Percentiles rank a stretch among this genome's conserved stretches.
These are phyloP conservation scores for Serrognathus titanus DNA, from an alignment of 2,888 invertebrate species.

Conservation along the genomic window DNA sequence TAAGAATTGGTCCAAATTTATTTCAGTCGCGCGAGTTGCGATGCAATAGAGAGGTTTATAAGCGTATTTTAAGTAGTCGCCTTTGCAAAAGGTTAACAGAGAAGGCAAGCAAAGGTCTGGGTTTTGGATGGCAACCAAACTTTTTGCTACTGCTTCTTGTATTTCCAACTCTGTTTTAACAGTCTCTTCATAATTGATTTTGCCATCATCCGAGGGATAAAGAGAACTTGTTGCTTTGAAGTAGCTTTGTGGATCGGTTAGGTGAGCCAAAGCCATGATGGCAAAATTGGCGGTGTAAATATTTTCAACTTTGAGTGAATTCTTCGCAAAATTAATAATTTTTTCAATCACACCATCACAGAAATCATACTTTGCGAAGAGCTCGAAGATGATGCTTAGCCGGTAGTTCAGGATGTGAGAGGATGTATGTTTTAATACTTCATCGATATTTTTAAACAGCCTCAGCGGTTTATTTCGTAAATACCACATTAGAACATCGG, in stretches of 20 bases:
- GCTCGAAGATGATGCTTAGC: no score
- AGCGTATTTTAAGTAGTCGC: constrained; percentile 12
- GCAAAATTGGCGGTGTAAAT: no score
- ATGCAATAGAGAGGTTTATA: constrained; percentile 5
- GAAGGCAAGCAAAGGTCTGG: not conserved
- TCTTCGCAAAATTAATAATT: not conserved
- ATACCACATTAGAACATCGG: not conserved
- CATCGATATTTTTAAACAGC: not conserved
- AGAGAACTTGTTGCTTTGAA: no score
- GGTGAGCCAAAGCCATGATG: no score
- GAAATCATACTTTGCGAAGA: no score
- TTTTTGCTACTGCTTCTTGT: constrained; percentile 1
- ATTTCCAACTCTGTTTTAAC: not conserved
- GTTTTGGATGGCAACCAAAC: not conserved
- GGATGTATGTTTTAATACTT: not conserved
- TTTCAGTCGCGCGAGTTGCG: constrained; percentile 7
- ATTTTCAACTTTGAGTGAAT: not conserved
- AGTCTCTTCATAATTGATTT: constrained; percentile 1
- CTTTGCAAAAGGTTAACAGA: constrained; percentile 13
- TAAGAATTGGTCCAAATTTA: not conserved
- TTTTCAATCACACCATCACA: not conserved
- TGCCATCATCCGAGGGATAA: constrained; percentile 1
- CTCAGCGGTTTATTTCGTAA: not conserved
- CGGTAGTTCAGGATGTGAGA: no score
- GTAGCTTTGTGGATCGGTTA: no score